Conservation (phyloP, 2,888 invertebrate genomes). For the Tineola bisselliella region DNA sequence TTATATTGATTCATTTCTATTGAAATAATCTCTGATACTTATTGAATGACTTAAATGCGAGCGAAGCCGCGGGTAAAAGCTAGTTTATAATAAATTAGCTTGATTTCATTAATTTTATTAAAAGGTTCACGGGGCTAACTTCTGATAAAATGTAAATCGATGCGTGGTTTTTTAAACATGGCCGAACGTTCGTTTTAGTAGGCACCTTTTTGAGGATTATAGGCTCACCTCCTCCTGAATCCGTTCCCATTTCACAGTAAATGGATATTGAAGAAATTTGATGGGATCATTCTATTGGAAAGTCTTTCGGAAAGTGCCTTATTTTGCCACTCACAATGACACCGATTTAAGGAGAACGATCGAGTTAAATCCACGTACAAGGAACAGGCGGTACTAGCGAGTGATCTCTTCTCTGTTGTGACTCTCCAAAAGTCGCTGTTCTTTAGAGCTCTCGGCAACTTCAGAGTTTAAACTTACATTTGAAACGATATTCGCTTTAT, state of each 20-base stretch:
- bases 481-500: slow-evolving; percentile 21
- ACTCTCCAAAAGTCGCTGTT: slow-evolving; percentile 29
- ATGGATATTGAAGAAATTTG: slow-evolving; percentile 62
- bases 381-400: slow-evolving; percentile 60
- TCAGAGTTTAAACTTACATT: slow-evolving; percentile 37
- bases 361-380: slow-evolving; percentile 59
- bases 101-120: background rate
- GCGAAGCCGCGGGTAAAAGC: no score
- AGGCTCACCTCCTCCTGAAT: slow-evolving; percentile 55
- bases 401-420: slow-evolving; percentile 61
- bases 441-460: slow-evolving; percentile 24
- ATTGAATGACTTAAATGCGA: no score
- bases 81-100: background rate
- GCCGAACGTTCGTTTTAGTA: slow-evolving; percentile 1
- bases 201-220: slow-evolving; percentile 32
- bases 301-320: slow-evolving; percentile 55
- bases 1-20: no score
- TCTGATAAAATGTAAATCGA: background rate
- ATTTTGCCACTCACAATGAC: slow-evolving; percentile 60
- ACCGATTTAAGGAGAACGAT: slow-evolving; percentile 65
- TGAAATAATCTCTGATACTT: no score
- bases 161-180: slow-evolving; percentile 6
- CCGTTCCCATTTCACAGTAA: slow-evolving; percentile 56
- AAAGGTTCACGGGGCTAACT: background rate
- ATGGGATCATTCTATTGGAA: slow-evolving; percentile 56